Base-by-base conservation (phyloP, 2,797 vertebrate genomes). In the Lemur catta region DNA sequence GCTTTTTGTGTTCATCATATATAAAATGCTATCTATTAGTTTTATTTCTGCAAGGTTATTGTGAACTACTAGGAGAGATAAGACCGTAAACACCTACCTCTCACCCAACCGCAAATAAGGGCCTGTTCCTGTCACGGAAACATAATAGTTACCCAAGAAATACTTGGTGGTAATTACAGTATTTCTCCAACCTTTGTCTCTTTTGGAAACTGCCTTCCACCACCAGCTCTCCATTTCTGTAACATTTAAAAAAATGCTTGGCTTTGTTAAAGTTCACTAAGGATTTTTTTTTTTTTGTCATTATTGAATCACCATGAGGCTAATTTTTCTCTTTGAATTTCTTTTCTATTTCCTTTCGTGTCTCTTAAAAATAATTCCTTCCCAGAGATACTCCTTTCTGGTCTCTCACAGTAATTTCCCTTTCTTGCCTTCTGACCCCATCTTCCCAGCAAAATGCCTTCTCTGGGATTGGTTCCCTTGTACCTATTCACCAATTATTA, bases 31-130 rank as follows among this genome's bases (percentile, higher is more conserved):
- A 65, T 6, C 17, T 41, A 12, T 50, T 76, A 24, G 11, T 59
- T 89, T 90, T 81, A 79, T 82, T 87, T 96, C 72, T 91, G 41
- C 35, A 93, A 94, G 96, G 72, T 43, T 63, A 43, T 35, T 55
- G 0, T 92, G 33, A 81, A 12, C 26, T 57, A 14, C 4, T 35
- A 28, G 33, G 76, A 92, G 43, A 82, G 24, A 55, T 28, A 72
- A 92, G 52, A 33, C 26, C 1, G 17, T 46, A 38, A 50, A 67
- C 55, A 46, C 88, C 13, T 89, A 3, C 43, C 20, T 28, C 18
- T 63, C 43, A n/a, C 46, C 69, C 30, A 93, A 24, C 14, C 12
- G 17, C 46, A 52, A 6, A 71, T 28, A 76, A 72, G 61, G 9
- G 38, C 7, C 28, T n/a, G 30, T 74, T 84, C 30, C 65, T 67